phyloP scores from a whole-genome alignment of 2,113 vertebrate species.

The Archocentrus centrarchus region DNA sequence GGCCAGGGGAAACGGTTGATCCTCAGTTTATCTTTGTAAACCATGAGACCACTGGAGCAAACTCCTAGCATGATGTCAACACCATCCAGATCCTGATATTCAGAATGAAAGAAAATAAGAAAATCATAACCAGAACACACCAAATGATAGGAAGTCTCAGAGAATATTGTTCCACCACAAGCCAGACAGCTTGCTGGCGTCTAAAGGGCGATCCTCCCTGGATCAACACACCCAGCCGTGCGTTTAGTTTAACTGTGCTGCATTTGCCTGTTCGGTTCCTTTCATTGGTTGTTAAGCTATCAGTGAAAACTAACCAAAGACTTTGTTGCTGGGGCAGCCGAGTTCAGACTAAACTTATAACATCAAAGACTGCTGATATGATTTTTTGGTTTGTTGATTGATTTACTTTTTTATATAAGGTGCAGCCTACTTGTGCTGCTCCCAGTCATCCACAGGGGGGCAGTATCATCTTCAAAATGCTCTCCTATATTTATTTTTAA shows the following conservation, averaged over 20 bases:
- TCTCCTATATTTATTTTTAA: conserved; percentile 42
- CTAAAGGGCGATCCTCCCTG: rapidly evolving
- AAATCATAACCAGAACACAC: neutral
- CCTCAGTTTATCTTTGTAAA: conserved; percentile 97
- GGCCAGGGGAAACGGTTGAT: conserved; percentile 99
- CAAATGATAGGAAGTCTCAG: neutral
- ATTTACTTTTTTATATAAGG: no score
- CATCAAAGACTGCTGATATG: neutral
- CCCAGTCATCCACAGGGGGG: conserved; percentile 47
- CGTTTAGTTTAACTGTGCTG: neutral
- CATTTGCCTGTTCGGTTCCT: neutral
- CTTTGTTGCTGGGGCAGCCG: neutral
- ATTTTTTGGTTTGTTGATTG: neutral
- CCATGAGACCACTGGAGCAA: conserved; percentile 95
- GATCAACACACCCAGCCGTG: neutral
- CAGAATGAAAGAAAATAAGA: neutral
- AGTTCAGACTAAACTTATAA: neutral
- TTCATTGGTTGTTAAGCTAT: neutral
- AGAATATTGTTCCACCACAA: neutral
- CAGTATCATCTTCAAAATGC: neutral
- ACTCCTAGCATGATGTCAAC: conserved; percentile 97
- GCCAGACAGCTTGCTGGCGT: neutral
- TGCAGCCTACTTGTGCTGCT: conserved; percentile 2
- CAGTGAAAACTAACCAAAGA: no score
- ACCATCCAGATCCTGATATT: conserved; percentile 90